phyloP scores from a whole-genome alignment of 2,888 invertebrate genomes.

The Agrotis exclamationis region DNA sequence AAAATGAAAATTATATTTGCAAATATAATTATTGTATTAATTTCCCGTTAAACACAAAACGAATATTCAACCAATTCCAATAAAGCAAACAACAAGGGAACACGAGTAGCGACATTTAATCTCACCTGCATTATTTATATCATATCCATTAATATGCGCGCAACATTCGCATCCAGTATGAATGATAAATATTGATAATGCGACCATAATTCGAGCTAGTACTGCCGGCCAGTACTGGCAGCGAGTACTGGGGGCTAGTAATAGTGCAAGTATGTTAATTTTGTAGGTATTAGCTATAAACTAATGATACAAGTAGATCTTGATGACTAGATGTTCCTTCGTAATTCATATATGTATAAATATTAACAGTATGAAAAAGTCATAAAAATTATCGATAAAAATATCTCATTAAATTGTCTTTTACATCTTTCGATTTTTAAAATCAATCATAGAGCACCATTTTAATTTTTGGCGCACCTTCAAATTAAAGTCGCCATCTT shows the following conservation, averaged over 20 bases:
- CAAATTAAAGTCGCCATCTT: too few relatives aligned
- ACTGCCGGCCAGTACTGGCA: conserved; percentile 12
- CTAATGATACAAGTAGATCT: background rate
- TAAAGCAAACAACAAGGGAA: conserved; percentile 41
- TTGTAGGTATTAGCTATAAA: conserved; percentile 14
- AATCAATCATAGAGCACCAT: too few relatives aligned
- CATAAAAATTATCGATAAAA: background rate
- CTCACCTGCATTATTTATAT: conserved; percentile 59
- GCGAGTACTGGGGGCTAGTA: conserved; percentile 14
- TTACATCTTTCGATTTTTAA: too few relatives aligned
- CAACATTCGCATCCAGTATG: conserved; percentile 58
- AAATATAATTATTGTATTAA: background rate
- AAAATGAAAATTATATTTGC: background rate
- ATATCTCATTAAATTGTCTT: background rate
- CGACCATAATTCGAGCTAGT: conserved; percentile 39
- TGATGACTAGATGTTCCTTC: background rate
- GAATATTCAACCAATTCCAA: conserved; percentile 32
- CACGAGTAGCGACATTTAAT: conserved; percentile 47
- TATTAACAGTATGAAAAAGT: background rate
- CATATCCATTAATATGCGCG: conserved; percentile 63
- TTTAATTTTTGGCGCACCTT: too few relatives aligned
- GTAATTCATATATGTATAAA: too few relatives aligned
- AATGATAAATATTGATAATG: conserved; percentile 63
- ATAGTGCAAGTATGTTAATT: conserved; percentile 50
- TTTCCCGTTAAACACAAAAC: background rate